Base-by-base conservation (phyloP, 2,113 vertebrate genomes). In the Vanacampus margaritifer region DNA sequence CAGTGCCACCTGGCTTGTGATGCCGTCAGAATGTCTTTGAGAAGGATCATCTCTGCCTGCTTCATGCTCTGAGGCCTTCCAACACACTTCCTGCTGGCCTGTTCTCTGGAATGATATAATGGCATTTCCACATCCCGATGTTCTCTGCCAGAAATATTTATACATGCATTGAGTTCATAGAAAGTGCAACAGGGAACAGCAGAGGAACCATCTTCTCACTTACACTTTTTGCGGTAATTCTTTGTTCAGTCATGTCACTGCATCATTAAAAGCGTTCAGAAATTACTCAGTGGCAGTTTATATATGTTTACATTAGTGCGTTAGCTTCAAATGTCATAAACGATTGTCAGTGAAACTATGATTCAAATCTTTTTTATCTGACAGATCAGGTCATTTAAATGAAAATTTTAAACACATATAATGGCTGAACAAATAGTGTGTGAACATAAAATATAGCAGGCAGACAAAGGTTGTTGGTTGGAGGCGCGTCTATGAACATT, bases 41-140 rank as follows among this genome's bases (percentile, higher is more conserved):
- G 78, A 68, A 63, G 69, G 80, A 76, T 65, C 0, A 68, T 68
- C 78, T 82, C 65, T 78, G 64, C 65, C 72, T 68, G 67, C 71
- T 75, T 82, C 41, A 56, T 66, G 43, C 68, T 75, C 69, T 4
- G 62, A 74, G 21, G 65, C 72, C 57, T 61, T 81, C 74, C 64
- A 78, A 21, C 74, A 26, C 66, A 61, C 76, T 88, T 87, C 80
- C 81, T 86, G 69, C 59, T 65, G 75, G 77, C 53, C 80, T 51
- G 72, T 43, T 21, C 65, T 82, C 69, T 67, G 67, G 73, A 78
- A 88, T 78, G 80, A 73, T 61, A 81, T 74, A 78, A 78, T 75
- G 80, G 79, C 37, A 4, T 82, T 81, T 66, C 63, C 70, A 77
- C 64, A 65, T 80, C 73, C 67, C 46, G 56, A 68, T 72, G 39